These are phyloP conservation scores for Ptilodon capucinus DNA, from an alignment of 2,888 invertebrate genomes.

Conservation along the genomic window DNA sequence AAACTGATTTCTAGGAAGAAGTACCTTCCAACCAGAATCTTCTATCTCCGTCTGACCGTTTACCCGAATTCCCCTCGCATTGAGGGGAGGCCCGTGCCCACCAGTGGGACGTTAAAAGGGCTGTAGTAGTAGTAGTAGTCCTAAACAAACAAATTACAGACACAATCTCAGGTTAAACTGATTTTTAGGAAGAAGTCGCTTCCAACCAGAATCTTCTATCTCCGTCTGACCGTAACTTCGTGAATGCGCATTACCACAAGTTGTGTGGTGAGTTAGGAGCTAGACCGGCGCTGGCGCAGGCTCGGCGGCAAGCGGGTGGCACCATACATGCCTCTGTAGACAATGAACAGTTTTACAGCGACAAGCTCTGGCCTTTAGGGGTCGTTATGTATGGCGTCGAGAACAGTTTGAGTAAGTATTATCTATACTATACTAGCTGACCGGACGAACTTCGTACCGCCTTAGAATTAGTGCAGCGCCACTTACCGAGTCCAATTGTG, in stretches of 20 bases:
- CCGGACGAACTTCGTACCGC: too few species aligned
- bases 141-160: too few species aligned
- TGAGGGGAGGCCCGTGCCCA: too few species aligned
- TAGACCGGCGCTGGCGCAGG: background rate
- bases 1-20: constrained; percentile 24
- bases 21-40: constrained; percentile 22
- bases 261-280: too few species aligned
- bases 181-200: constrained; percentile 28
- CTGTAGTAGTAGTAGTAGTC: too few species aligned
- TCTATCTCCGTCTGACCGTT: constrained; percentile 42
- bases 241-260: constrained; percentile 55
- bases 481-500: too few species aligned
- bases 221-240: constrained; percentile 52
- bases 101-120: too few species aligned
- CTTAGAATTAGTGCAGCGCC: too few species aligned
- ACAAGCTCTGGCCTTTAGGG: constrained; percentile 60
- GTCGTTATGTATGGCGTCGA: constrained; percentile 56
- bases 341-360: constrained; percentile 43
- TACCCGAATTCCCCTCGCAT: too few species aligned
- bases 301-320: constrained; percentile 5
- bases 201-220: constrained; percentile 28
- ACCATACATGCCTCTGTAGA: constrained; percentile 20
- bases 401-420: constrained; percentile 37
- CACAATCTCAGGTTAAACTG: too few species aligned
- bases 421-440: too few species aligned